Base-by-base conservation (phyloP, 92 coral and sea anemone genomes). In the Zoanthus sociatus region DNA sequence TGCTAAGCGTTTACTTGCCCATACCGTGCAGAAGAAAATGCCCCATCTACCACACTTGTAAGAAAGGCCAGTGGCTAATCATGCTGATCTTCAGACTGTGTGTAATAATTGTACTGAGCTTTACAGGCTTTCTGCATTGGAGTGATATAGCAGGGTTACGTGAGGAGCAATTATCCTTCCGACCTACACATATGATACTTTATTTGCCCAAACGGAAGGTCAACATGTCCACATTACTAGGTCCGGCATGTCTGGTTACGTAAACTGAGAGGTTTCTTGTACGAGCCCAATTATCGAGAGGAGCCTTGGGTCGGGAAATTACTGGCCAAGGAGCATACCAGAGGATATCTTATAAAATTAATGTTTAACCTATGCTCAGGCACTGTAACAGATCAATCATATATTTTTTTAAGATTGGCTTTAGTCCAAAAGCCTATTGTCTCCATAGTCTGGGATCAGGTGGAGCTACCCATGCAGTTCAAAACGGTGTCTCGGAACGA, bases 381-480 rank as follows among this genome's bases (percentile, higher is more conserved):
- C 87, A 68, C 47, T 51, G 15, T 56, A 18, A 46, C 87, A 83
- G 76, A 21, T 64, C 44, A 78, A 83, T 83, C 63, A 21, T 54
- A 83, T 83, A 78, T 21, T 83, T 46, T 26, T 63, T 64, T 9
- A 26, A 45, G 21, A 83, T 69, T 83, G 87, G 87, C 16, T 20
- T 83, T 15, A 83, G 78, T 15, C 26, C 87, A 64, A 18, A 14
- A 55, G 78, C 46, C 64, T 83, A 66, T 17, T 83, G 87, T 83
- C 44, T 63, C 13, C 87, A 83, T 63, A 83, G 87, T 47, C 60
- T 83, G 77, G 16, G 78, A 42, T 66, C 77, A 42, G 87, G 87
- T 15, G 87, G 87, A 71, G 81, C 87, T 32, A 44, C 87, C 9
- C 46, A 46, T 16, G 87, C 87, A 8, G 46, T 47, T 20, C 18